Conservation (phyloP, 2,113 vertebrate genomes). For the Tyrannus savana region DNA sequence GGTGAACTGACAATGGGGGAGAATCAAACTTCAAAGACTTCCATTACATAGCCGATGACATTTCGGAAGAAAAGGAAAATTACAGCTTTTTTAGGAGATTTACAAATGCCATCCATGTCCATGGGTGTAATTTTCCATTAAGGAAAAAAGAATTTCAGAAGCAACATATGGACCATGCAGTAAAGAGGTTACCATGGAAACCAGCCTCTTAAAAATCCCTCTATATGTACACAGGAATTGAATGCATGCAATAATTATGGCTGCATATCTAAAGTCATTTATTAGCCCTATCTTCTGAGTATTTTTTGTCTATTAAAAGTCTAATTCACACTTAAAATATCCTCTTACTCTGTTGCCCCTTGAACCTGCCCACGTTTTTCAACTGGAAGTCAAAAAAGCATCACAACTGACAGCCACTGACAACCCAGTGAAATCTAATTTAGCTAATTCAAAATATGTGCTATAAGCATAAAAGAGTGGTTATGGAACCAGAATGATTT, state of each 20-base stretch:
- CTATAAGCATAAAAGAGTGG: neutral
- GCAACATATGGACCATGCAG: slow-evolving; percentile 58
- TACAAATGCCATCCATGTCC: slow-evolving; percentile 58
- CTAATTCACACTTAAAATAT: neutral
- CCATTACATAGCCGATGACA: slow-evolving; percentile 45
- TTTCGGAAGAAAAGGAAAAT: slow-evolving; percentile 47
- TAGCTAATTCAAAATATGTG: slow-evolving; percentile 11
- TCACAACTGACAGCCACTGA: neutral
- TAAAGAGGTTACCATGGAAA: slow-evolving; percentile 65
- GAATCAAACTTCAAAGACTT: slow-evolving; percentile 61
- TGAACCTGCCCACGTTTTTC: neutral
- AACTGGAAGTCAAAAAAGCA: neutral
- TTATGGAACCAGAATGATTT: neutral
- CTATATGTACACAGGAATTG: neutral
- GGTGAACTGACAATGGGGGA: neutral
- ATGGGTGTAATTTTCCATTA: slow-evolving; percentile 63
- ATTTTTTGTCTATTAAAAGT: neutral
- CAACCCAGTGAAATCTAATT: neutral
- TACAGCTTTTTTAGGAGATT: slow-evolving; percentile 23
- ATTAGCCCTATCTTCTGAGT: neutral
- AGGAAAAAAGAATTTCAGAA: slow-evolving; percentile 27
- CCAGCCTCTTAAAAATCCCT: slow-evolving; percentile 35
- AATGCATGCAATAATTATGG: slow-evolving; percentile 24
- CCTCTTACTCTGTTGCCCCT: neutral
- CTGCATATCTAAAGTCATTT: neutral